Evolutionary conservation across 2,797 vertebrate species (phyloP), one percentile per base, ranked within the genome.

Genomic region (Arremon brunneinucha): DNA sequence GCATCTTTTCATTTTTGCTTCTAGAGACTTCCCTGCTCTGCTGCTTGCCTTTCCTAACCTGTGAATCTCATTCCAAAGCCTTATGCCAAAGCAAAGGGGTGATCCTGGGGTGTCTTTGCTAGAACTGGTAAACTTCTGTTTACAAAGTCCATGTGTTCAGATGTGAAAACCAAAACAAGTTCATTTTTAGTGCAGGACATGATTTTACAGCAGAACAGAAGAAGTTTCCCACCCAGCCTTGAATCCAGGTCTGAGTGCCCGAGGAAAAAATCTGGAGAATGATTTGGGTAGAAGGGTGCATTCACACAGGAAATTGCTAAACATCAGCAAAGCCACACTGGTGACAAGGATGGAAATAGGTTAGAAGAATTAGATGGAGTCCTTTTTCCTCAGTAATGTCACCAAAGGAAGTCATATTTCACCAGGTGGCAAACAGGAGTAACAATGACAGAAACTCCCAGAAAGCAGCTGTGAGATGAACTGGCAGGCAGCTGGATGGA

Each of bases 251-350:
- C 55, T 89, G 88, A 76, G 41, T 8, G 56, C 55, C 28, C 0
- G 21, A 80, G 81, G 75, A 76, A 56, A 76, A 59, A 7, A 6
- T 50, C 41, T 26, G 68, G 84, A 86, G 83, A 60, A 70, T 56
- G 3, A 60, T 81, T 85, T 91, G 52, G 78, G 47, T 84, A 57
- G 95, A 89, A 93, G 37, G 67, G 9, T 77, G 89, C 82, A 71
- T 77, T 95, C 91, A 74, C 32, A 91, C 55, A 85, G 77, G 53
- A 77, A 92, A 92, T 63, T 77, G 75, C 50, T 74, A 39, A 90
- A 83, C 68, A 56, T 76, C 79, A 80, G 83, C 87, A 91, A 63
- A 83, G 52, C 53, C 52, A 60, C 49, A 28, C 44, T 68, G 77
- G 55, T 47, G 76, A 53, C 68, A 78, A 87, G 57, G 79, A 50